Evolutionary conservation across 2,113 vertebrate genomes (phyloP).

Genomic region (Rhea americana): DNA sequence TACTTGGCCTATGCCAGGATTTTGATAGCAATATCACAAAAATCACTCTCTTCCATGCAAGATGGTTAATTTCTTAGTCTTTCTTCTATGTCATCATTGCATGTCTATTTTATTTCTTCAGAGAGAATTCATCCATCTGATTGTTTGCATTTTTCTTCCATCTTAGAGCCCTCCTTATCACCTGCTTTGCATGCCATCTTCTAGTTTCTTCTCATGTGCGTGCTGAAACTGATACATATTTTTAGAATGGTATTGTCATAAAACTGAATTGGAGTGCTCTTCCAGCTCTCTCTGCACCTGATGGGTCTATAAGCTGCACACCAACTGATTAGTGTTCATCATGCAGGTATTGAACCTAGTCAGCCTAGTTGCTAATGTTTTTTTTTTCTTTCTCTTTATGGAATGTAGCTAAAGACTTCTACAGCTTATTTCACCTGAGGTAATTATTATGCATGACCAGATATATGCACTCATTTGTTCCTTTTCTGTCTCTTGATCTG

Average conservation of each 20-base stretch:
- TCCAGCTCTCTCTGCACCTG: constrained; percentile 28
- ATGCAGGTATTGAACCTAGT: constrained; percentile 1
- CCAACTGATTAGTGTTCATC: constrained; percentile 38
- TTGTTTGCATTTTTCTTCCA: neutral
- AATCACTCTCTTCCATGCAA: neutral
- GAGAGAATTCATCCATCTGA: neutral
- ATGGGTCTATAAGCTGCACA: neutral
- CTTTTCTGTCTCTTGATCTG: constrained; percentile 13
- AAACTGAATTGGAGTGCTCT: neutral
- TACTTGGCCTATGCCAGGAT: neutral
- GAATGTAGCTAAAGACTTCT: constrained; percentile 29
- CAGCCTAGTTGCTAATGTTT: neutral
- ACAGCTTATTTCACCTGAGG: constrained; percentile 33
- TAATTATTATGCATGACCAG: constrained; percentile 52
- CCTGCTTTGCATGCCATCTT: neutral
- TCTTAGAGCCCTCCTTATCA: neutral
- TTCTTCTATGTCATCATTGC: neutral
- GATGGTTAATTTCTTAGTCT: neutral
- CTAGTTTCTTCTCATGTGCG: neutral
- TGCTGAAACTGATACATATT: neutral
- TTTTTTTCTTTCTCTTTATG: constrained; percentile 19
- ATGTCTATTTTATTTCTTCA: neutral
- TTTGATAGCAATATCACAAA: neutral
- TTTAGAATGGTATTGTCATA: constrained; percentile 21
- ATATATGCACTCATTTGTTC: constrained; percentile 40